Evolutionary conservation across 2,797 vertebrate species (phyloP).

Genomic region (Kryptopterus vitreolus): DNA sequence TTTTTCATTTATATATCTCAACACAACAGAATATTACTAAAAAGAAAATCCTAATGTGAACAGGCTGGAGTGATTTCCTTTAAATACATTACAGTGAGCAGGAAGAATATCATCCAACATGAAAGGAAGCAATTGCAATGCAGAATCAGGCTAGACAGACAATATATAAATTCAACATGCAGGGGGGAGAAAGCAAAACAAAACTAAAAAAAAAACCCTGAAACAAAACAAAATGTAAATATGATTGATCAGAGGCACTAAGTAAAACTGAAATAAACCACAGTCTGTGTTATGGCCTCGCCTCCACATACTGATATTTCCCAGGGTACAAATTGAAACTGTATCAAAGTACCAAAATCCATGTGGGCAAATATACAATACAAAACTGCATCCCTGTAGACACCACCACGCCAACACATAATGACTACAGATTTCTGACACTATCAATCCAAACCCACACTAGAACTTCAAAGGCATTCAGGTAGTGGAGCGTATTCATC

Average conservation of each 20-base stretch:
- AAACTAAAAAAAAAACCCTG: no score
- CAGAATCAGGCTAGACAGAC: conserved; percentile 17
- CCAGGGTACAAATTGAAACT: conserved; percentile 45
- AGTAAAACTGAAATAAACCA: conserved; percentile 39
- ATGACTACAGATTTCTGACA: conserved; percentile 54
- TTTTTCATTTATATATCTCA: not conserved
- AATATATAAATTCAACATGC: not conserved
- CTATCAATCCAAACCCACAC: conserved; percentile 53
- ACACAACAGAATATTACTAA: not conserved
- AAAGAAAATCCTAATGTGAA: conserved; percentile 2
- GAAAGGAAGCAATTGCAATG: conserved; percentile 16
- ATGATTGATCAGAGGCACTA: conserved; percentile 42
- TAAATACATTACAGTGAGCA: conserved; percentile 4
- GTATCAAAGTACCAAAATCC: conserved; percentile 44
- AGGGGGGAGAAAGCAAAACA: conserved; percentile 6
- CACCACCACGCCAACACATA: conserved; percentile 42
- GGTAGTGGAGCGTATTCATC: conserved; percentile 41
- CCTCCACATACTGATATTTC: conserved; percentile 40
- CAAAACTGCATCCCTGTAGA: conserved; percentile 43
- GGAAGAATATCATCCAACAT: conserved; percentile 12
- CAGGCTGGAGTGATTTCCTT: not conserved
- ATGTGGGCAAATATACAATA: conserved; percentile 39
- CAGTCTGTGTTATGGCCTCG: conserved; percentile 30
- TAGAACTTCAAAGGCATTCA: conserved; percentile 49
- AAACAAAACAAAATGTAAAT: conserved; percentile 44